Conservation (phyloP, 2,113 vertebrate genomes). For the Poeciliopsis occidentalis region DNA sequence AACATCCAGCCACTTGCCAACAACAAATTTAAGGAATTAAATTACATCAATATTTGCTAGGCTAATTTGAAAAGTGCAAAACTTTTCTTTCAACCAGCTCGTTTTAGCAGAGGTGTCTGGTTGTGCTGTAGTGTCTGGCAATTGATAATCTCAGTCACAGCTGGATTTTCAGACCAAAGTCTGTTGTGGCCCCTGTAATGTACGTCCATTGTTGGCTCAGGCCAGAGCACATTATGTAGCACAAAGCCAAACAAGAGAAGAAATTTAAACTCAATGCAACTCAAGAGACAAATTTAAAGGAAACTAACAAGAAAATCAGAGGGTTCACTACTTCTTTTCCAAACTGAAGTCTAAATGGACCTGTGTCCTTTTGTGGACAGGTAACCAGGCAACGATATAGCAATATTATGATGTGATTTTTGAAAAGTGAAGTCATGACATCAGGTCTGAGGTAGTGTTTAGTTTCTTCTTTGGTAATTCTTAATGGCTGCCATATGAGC, state of each 20-base stretch:
- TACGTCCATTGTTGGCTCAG: background rate
- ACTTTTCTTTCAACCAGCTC: too few relatives aligned
- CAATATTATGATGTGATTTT: slow-evolving; percentile 13
- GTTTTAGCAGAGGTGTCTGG: too few relatives aligned
- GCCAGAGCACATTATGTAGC: background rate
- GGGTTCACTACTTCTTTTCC: background rate
- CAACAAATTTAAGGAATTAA: too few relatives aligned
- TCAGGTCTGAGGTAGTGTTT: background rate
- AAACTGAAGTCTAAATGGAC: background rate
- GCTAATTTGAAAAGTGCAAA: too few relatives aligned
- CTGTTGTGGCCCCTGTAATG: background rate
- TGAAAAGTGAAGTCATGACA: slow-evolving; percentile 4
- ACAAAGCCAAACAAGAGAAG: background rate
- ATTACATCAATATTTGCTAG: too few relatives aligned
- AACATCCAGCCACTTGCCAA: too few relatives aligned
- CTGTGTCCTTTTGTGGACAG: background rate
- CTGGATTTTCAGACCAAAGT: background rate
- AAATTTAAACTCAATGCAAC: background rate
- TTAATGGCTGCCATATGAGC: background rate
- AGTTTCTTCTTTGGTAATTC: background rate
- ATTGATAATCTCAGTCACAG: background rate
- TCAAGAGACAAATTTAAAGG: background rate
- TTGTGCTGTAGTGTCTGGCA: background rate
- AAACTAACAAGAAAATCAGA: background rate
- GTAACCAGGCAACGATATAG: slow-evolving; percentile 7